phyloP scores from a whole-genome alignment of 2,113 vertebrate genomes.

The Phrynosoma blainvillii region DNA sequence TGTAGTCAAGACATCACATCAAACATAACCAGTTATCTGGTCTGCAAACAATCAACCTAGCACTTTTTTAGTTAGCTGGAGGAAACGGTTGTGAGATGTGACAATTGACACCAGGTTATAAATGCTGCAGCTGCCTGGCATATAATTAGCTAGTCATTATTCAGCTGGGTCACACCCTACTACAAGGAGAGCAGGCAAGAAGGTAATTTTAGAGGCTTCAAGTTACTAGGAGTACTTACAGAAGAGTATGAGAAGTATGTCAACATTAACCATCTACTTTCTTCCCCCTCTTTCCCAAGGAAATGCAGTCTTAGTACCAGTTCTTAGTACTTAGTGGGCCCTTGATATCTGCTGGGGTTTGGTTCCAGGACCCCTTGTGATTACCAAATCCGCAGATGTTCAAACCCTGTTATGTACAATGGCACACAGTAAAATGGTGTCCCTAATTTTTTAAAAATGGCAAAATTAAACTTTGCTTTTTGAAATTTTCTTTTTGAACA shows the following conservation, averaged over 20 bases:
- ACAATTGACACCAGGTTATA: background rate
- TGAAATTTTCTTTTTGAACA: no score
- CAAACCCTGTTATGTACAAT: no score
- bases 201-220: background rate
- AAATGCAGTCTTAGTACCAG: background rate
- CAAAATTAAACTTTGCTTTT: no score
- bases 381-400: no score
- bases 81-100: no score
- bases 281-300: background rate
- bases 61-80: background rate
- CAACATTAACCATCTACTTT: background rate
- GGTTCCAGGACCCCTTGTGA: no score
- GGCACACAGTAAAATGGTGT: no score
- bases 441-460: no score
- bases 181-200: background rate
- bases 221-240: background rate
- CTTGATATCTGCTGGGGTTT: no score
- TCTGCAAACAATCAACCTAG: background rate
- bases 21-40: background rate
- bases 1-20: background rate
- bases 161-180: background rate
- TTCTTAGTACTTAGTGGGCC: no score
- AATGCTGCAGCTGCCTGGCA: background rate
- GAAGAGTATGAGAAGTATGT: background rate
- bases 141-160: background rate